Conservation (phyloP, 30 jellyfish, hydroid and myxozoan species). For the Pseudorhiza aurosa region DNA sequence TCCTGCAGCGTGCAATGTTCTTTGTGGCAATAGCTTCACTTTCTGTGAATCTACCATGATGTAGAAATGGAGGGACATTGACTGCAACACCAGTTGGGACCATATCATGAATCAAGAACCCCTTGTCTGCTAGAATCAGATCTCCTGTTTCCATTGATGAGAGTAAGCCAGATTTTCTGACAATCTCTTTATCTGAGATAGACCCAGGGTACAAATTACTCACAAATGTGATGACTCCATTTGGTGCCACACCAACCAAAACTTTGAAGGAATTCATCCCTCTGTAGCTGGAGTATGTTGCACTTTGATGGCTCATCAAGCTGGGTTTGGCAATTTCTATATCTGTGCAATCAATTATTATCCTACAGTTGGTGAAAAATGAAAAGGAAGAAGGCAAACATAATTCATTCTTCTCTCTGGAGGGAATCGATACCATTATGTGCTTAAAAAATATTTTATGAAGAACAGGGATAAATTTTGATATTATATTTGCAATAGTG, state of each 20-base stretch:
- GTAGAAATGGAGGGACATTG: conserved; percentile 31
- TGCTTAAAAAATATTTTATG: no score
- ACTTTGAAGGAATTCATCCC: conserved; percentile 21
- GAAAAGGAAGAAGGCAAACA: conserved; percentile 9
- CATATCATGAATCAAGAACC: conserved; percentile 34
- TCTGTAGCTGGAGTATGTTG: background rate
- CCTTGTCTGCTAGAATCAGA: conserved; percentile 54
- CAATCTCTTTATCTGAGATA: conserved; percentile 10
- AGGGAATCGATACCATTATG: no score
- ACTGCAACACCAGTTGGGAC: conserved; percentile 22
- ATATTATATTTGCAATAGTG: no score
- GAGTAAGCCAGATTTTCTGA: conserved; percentile 1
- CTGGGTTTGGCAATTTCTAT: conserved; percentile 23
- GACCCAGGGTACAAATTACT: conserved; percentile 23
- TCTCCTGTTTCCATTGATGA: conserved; percentile 15
- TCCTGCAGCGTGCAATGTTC: conserved; percentile 33
- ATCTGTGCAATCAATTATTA: conserved; percentile 32
- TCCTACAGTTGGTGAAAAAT: conserved; percentile 42
- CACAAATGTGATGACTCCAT: conserved; percentile 20
- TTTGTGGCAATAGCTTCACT: conserved; percentile 11
- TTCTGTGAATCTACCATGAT: conserved; percentile 3
- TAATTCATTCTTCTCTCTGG: no score
- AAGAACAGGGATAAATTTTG: no score
- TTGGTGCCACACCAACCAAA: conserved; percentile 49
- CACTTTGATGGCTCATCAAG: conserved; percentile 10